These are phyloP conservation scores for Rhaphigaster nebulosa DNA, from an alignment of 2,888 invertebrate species.

Conservation along the genomic window DNA sequence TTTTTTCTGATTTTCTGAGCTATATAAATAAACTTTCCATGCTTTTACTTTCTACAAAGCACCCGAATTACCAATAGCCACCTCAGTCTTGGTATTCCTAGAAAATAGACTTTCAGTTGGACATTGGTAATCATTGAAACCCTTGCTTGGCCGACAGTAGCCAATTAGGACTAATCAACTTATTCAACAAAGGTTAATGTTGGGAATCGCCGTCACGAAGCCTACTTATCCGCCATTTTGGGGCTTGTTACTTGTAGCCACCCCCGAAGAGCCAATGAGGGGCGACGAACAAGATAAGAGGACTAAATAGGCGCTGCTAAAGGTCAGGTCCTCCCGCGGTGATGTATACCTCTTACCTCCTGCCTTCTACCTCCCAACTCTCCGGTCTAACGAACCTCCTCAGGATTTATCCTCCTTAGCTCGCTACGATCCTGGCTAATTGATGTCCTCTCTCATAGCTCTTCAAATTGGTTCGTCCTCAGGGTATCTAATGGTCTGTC, in stretches of 20 bases:
- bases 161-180: not conserved
- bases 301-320: conserved; percentile 42
- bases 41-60: too few relatives aligned
- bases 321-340: conserved; percentile 54
- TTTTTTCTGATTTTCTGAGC: too few relatives aligned
- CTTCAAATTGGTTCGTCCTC: conserved; percentile 45
- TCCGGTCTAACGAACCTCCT: conserved; percentile 48
- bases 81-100: not conserved
- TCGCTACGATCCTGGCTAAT: not conserved
- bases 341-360: conserved; percentile 50
- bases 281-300: conserved; percentile 39
- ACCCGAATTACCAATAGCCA: not conserved
- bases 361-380: conserved; percentile 52
- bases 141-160: not conserved
- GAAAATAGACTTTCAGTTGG: not conserved
- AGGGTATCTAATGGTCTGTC: not conserved
- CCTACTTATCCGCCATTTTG: not conserved
- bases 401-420: conserved; percentile 42
- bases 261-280: not conserved
- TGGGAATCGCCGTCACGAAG: not conserved
- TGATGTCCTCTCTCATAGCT: conserved; percentile 24
- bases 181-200: not conserved
- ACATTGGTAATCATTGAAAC: not conserved
- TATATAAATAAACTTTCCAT: too few relatives aligned
- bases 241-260: not conserved